Evolutionary conservation across 2,797 vertebrate genomes (phyloP), one percentile per base, ranked within the genome.

Genomic region (Hippoglossus hippoglossus): DNA sequence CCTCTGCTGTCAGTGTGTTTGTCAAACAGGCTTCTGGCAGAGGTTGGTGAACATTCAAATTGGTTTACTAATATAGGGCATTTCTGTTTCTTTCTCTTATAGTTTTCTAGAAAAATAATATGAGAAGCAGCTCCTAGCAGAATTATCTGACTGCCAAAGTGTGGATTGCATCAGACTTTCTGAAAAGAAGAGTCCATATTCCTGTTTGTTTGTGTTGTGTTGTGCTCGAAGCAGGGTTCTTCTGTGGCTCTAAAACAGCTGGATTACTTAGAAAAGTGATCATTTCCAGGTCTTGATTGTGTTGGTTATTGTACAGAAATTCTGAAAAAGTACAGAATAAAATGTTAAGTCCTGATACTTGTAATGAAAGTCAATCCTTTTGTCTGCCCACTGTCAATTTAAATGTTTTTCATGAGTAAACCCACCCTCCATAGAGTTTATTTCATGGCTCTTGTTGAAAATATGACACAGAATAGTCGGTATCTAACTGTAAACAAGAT

Each of bases 261-360:
- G 68, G 65, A 60, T 67, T 66, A 44, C 49, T 51, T 51, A 59
- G 22, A 7, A 8, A 53, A 6, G 24, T 41, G 31, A 59, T 75
- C n/a, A 13, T 51, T 21, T 73, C 49, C 58, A 49, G 65, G 68
- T 77, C 70, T 69, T 73, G 44, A 65, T 72, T 61, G 74, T 77
- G 68, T 83, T 79, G 71, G 68, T 79, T 79, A 80, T 84, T 84
- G 79, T 86, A 78, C 82, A 85, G 66, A 86, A 31, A 52, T 73
- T 82, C 69, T 81, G 71, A 44, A 67, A 59, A 81, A 70, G 28
- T 66, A 72, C 62, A 54, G 63, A 89, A 89, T 90, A 89, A 90
- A 89, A 80, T 80, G 75, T 70, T 87, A 71, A 80, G 72, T 84
- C 79, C 74, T 71, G 26, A 80, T 44, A 7, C 15, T 3, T 41